Base-by-base conservation (phyloP, 2,888 invertebrate species). In the Morpho achilles region DNA sequence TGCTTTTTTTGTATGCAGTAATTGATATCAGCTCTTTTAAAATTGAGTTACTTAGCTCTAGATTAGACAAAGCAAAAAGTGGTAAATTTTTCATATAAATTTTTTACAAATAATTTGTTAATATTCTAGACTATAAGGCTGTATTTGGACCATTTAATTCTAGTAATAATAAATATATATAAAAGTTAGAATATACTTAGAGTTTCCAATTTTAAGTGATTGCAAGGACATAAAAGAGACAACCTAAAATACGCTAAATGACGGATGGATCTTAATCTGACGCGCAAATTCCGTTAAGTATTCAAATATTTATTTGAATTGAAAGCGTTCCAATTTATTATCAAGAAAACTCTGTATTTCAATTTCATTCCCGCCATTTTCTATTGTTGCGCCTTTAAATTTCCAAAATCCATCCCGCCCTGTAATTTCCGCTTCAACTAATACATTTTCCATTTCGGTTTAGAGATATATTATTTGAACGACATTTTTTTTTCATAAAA, bases 251-350 rank as follows among this genome's bases (percentile, higher is more conserved):
- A 44, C 44, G 10, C 45, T 39, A 32, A 8, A 32, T 44, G 23
- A 8, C 43, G 44, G 45, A 39, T 32, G 6, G 45, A 2, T 52
- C 52, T 45, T 40, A 53, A 53, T 53, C 53, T 22, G 46, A 16
- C 39, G 40, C 46, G 46, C 41, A 22, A 45, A 53, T 53, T 9
- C 44, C 53, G 32, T 1, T 46, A 46, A 53, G 46, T 39, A 50
- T 50, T 23, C 44, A 7, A 56, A 55, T 52, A 56, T 56, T 56
- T 49, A 39, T 49, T 56, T 44, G 16, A 50, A 41, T 39, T 40
- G 45, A 22, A 50, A 40, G 40, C 56, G 50, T 56, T 56, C 50
- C 50, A 50, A 50, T 56, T 56, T 56, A 50, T 56, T 45, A 50
- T 7, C 50, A 45, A 56, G 50, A 56, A 56, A 50, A 50, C 49